Base-by-base conservation (phyloP, 2,888 invertebrate species). In the Alentia gelatinosa region DNA sequence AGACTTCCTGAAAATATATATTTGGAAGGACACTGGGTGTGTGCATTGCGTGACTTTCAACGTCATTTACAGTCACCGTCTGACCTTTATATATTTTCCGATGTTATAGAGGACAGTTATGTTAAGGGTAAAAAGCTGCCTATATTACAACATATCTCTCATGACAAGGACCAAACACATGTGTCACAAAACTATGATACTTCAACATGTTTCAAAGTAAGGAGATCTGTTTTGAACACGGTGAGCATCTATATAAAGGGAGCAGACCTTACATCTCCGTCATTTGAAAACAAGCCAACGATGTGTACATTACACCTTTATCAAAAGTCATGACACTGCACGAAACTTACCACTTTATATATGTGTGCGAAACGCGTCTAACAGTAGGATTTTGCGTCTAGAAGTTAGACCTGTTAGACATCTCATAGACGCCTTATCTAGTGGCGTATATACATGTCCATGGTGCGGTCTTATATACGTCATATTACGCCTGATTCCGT, bases 251-350 rank as follows among this genome's bases (percentile, higher is more conserved):
- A 42, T 50, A 50, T 42, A 50, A 42, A 40, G 47, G 0, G 1
- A 1, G 19, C 33, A 88, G 19, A 37, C n/a, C 1, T 26, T 19
- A 30, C 42, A 42, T 7, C 19, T 9, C 42, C 50, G 19, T 88
- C 30, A 88, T 12, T 30, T 47, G 35, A 35, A 37, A 35, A 42
- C 15, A 35, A 39, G 30, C 1, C 19, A 30, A 88, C 88, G 33
- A 88, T 50, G 12, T 88, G 88, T 88, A 88, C 88, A 50, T 50
- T 88, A 12, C 88, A 88, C 35, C 35, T 88, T 9, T 12, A 50
- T 15, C 42, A 50, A 47, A 50, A 30, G 50, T 50, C 12, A n/a
- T n/a, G n/a, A n/a, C n/a, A n/a, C n/a, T n/a, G n/a, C n/a, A n/a
- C n/a, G n/a, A n/a, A n/a, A n/a, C n/a, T n/a, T n/a, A n/a, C n/a